These are phyloP conservation scores for Notolepis coatsorum DNA, from an alignment of 2,797 vertebrate species.

Conservation along the genomic window DNA sequence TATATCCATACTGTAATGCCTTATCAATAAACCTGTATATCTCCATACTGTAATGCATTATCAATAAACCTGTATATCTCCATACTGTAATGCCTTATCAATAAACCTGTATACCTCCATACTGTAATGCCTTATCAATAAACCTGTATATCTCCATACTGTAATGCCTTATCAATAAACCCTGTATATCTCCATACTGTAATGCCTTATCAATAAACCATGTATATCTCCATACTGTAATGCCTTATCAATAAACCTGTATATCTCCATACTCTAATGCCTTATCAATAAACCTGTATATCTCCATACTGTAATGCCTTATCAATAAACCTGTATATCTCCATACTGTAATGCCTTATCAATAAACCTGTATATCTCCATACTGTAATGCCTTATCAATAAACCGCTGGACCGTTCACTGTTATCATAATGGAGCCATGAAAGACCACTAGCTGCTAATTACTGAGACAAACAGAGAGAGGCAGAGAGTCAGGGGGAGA, in stretches of 20 bases:
- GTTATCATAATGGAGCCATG: conserved; percentile 86
- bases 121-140: conserved; percentile 86
- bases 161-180: too few species aligned
- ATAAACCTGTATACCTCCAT: too few species aligned
- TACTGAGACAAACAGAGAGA: conserved; percentile 80
- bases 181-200: conserved; percentile 68
- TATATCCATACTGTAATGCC: conserved; percentile 74
- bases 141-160: conserved; percentile 75
- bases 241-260: too few species aligned
- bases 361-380: too few species aligned
- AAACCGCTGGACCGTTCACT: conserved; percentile 82
- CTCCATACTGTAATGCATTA: conserved; percentile 80
- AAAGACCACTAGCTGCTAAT: conserved; percentile 81
- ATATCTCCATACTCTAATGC: conserved; percentile 78
- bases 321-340: conserved; percentile 48
- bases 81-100: conserved; percentile 76
- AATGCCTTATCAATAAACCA: conserved; percentile 87
- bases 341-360: conserved; percentile 76
- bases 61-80: conserved; percentile 80
- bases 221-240: conserved; percentile 70
- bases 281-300: conserved; percentile 83
- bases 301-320: conserved; percentile 75
- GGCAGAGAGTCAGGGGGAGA: conserved; percentile 73
- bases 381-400: conserved; percentile 85
- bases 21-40: too few species aligned